Evolutionary conservation across 2,797 vertebrate genomes (phyloP), one percentile per base, ranked within the genome.

Genomic region (Chromis chromis): DNA sequence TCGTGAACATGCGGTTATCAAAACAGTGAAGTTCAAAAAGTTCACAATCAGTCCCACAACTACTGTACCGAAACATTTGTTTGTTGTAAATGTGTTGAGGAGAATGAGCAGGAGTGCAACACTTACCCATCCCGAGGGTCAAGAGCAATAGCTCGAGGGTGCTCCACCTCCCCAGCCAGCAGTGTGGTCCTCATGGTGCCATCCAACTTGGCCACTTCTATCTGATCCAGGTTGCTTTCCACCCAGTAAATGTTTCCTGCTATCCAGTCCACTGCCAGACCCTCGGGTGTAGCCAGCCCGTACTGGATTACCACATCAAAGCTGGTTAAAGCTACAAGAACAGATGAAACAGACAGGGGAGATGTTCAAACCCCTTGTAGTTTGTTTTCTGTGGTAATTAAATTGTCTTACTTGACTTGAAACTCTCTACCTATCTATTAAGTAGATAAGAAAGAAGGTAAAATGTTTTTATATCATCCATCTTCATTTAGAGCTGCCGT

Each of bases 211-310:
- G 97, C 97, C 83, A 98, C 97, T 77, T 98, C 97, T 0, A 98
- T 98, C 92, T 98, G 97, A 91, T 98, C 97, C 87, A 98, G 92
- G 90, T 98, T 98, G 87, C 97, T 98, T 90, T 98, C 97, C 72
- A 98, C 97, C 97, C 97, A 98, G 92, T 98, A 98, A 92, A 98
- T 98, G 89, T 98, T 98, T 84, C 97, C 97, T 0, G 97, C 97
- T 2, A 98, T 98, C 97, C 97, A 98, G 90, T 98, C 97, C 48
- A 98, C 97, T 0, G 97, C 97, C 91, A 98, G 87, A 2, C 97
- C 97, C 91, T 98, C 97, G 0, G 97, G 97, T 1, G 97, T 98
- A 28, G 97, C 97, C 87, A 98, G 89, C 7, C 97, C 97, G 0
- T 98, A 97, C 92, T 98, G 97, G 83, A 98, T 98, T 24, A 98